Conservation (phyloP, 1,140 invertebrate genomes). For the Protaetia brevitarsis region DNA sequence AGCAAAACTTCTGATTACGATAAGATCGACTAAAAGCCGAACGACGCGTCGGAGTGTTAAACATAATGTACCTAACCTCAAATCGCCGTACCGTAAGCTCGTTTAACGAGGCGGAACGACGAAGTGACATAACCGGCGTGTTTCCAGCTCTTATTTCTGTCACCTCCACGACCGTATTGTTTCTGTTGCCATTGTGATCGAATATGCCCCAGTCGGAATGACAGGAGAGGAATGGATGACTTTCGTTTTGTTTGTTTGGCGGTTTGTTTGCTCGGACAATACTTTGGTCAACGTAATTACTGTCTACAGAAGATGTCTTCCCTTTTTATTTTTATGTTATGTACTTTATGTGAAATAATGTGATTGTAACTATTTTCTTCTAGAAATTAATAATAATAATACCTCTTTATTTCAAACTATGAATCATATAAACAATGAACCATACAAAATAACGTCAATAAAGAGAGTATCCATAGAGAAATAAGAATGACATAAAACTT, state of each 20-base stretch:
- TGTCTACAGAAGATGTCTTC: too few relatives aligned
- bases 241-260: background rate
- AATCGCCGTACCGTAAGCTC: background rate
- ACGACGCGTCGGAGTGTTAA: background rate
- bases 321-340: too few relatives aligned
- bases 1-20: background rate
- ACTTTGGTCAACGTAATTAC: background rate
- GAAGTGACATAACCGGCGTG: constrained; percentile 8
- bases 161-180: constrained; percentile 7
- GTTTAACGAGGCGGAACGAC: constrained; percentile 10
- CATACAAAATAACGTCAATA: too few relatives aligned
- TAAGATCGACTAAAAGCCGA: constrained; percentile 11
- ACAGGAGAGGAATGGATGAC: background rate
- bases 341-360: too few relatives aligned
- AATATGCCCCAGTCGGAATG: background rate
- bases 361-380: too few relatives aligned
- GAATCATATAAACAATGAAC: too few relatives aligned
- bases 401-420: too few relatives aligned
- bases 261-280: background rate
- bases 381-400: too few relatives aligned
- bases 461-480: too few relatives aligned
- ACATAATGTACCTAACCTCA: background rate
- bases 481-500: too few relatives aligned
- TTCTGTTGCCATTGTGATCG: background rate
- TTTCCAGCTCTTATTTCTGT: constrained; percentile 8